A percentile compares a stretch with the other conserved stretches of the same genome.
Evolutionary conservation across 2,888 invertebrate species (phyloP).

Genomic region (Cotesia congregata): DNA sequence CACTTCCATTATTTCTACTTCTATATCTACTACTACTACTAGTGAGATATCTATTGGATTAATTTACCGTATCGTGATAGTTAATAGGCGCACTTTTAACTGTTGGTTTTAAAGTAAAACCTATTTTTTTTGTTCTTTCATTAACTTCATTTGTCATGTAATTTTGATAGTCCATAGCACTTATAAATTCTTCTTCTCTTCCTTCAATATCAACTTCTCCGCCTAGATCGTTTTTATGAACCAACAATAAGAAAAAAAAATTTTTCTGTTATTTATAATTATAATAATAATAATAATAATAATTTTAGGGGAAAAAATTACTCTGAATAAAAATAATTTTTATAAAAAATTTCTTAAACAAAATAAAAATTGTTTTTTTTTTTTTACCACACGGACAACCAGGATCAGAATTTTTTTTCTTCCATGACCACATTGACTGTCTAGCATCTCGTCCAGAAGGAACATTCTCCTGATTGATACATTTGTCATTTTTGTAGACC

Average conservation of each 20-base stretch:
- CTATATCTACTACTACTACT: background rate
- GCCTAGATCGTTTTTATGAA: background rate
- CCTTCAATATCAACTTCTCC: constrained; percentile 30
- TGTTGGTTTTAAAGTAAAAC: constrained; percentile 21
- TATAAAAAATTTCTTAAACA: no score
- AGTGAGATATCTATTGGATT: background rate
- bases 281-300: no score
- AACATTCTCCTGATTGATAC: constrained; percentile 36
- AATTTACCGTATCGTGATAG: background rate
- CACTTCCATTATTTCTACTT: background rate
- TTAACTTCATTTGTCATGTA: constrained; percentile 6
- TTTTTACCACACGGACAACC: constrained; percentile 3
- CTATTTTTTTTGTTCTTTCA: constrained; percentile 19
- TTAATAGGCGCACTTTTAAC: background rate
- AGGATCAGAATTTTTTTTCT: background rate
- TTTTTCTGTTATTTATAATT: no score
- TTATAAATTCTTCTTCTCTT: constrained; percentile 59
- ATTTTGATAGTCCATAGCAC: constrained; percentile 43
- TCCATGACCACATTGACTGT: background rate
- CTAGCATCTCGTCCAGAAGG: constrained; percentile 37
- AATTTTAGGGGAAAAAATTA: no score
- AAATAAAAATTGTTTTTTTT: no score
- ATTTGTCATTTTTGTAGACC: constrained; percentile 57
- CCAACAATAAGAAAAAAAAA: no score
- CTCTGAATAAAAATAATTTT: no score